These are phyloP conservation scores for Rhizoglyphus robini DNA, from an alignment of 1,140 invertebrate species.

Conservation along the genomic window DNA sequence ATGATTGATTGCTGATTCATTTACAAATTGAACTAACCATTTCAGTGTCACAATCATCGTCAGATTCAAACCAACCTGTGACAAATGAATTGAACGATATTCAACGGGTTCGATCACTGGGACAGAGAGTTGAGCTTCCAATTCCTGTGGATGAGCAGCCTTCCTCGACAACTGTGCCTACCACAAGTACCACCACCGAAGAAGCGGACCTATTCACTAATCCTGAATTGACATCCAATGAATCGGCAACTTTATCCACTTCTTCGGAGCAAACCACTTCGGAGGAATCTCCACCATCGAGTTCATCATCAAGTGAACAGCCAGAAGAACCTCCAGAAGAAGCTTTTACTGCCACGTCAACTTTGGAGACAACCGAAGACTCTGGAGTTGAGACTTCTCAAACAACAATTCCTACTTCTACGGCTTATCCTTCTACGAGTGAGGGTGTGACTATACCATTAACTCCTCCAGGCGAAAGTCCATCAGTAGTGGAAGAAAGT, in stretches of 20 bases:
- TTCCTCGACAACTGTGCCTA: neutral
- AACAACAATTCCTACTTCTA: too few species aligned
- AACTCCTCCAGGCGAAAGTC: too few species aligned
- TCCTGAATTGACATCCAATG: neutral
- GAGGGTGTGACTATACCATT: too few species aligned
- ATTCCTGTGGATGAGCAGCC: neutral
- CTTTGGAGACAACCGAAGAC: too few species aligned
- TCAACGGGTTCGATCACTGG: neutral
- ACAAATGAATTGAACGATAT: neutral
- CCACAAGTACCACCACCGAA: neutral
- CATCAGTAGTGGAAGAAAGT: too few species aligned
- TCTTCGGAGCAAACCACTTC: neutral
- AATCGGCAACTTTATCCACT: neutral
- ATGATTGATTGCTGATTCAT: neutral
- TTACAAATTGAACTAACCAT: neutral
- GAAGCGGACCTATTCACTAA: neutral
- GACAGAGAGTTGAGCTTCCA: constrained; percentile 2
- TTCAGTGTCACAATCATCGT: neutral
- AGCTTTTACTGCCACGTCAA: neutral
- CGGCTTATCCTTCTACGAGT: too few species aligned
- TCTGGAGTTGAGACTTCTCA: too few species aligned
- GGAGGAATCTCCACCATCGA: neutral
- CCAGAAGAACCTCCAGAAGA: neutral
- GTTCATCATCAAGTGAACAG: neutral
- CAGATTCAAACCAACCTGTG: neutral